Evolutionary conservation across 64 coral and sea anemone species (phyloP).

Genomic region (Acropora tenuis): DNA sequence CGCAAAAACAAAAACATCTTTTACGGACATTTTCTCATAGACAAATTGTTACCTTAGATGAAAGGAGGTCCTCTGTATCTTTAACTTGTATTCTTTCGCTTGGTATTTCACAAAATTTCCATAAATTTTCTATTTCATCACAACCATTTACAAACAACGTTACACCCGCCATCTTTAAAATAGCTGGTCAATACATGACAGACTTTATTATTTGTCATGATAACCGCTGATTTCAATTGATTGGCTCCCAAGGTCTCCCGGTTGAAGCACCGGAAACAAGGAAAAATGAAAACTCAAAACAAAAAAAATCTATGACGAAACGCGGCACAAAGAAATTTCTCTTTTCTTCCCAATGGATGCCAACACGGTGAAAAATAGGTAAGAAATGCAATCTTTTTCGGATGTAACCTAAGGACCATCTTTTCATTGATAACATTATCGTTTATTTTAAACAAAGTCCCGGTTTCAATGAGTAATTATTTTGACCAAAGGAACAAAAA

Average conservation of each 20-base stretch:
- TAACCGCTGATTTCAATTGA: not conserved
- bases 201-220: not conserved
- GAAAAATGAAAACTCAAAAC: slow-evolving; percentile 13
- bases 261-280: slow-evolving; percentile 31
- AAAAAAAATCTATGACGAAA: not conserved
- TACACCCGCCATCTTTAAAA: slow-evolving; percentile 76
- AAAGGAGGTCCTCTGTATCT: not conserved
- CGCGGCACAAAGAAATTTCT: not conserved
- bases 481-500: no score
- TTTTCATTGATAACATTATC: not conserved
- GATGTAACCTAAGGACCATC: not conserved
- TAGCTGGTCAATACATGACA: not conserved
- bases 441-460: not conserved
- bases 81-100: slow-evolving; percentile 53
- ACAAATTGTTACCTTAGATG: slow-evolving; percentile 45
- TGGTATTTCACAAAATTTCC: slow-evolving; percentile 68
- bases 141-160: slow-evolving; percentile 75
- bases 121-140: slow-evolving; percentile 70
- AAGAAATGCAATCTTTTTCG: not conserved
- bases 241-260: not conserved
- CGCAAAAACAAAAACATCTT: not conserved
- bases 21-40: no score
- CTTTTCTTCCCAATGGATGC: not conserved
- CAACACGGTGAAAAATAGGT: not conserved
- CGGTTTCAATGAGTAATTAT: no score